Percentiles rank a stretch among this genome's conserved stretches.
Conservation (phyloP, 35 echinoderm and acorn worm species). For the Apostichopus californicus region DNA sequence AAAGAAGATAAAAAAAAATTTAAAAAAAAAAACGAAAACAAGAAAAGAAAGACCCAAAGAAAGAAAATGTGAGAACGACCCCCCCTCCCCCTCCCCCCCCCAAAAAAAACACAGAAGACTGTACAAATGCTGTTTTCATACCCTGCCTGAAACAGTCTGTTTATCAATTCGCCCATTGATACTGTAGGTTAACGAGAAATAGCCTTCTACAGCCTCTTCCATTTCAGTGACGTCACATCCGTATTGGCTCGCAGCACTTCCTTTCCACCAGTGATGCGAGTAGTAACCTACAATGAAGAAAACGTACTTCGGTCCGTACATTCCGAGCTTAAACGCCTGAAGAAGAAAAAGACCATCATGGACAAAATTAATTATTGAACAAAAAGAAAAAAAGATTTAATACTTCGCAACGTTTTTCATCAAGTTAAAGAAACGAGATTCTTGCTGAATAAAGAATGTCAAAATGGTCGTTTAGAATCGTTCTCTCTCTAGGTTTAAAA, state of each 20-base stretch:
- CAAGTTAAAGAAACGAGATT: too few species aligned
- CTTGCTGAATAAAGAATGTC: too few species aligned
- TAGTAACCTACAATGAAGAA: conserved; percentile 77
- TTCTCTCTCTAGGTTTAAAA: too few species aligned
- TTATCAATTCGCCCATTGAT: conserved; percentile 56
- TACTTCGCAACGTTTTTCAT: too few species aligned
- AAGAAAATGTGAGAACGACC: too few species aligned
- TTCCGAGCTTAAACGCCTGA: conserved; percentile 65
- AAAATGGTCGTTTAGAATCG: too few species aligned
- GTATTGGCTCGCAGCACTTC: not conserved
- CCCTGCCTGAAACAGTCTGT: conserved; percentile 44
- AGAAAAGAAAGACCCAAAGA: not conserved
- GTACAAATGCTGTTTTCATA: not conserved
- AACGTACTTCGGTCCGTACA: conserved; percentile 76
- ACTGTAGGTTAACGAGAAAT: conserved; percentile 63
- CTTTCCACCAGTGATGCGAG: conserved; percentile 57
- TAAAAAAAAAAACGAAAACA: not conserved
- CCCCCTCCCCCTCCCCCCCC: not conserved
- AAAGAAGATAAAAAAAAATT: not conserved
- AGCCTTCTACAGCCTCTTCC: conserved; percentile 52
- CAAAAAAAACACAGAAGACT: not conserved
- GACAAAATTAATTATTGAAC: too few species aligned
- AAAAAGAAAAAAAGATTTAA: too few species aligned
- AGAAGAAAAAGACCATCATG: not conserved
- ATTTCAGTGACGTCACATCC: conserved; percentile 58